Evolutionary conservation across 2,797 vertebrate genomes (phyloP).

Genomic region (Oreochromis mossambicus): DNA sequence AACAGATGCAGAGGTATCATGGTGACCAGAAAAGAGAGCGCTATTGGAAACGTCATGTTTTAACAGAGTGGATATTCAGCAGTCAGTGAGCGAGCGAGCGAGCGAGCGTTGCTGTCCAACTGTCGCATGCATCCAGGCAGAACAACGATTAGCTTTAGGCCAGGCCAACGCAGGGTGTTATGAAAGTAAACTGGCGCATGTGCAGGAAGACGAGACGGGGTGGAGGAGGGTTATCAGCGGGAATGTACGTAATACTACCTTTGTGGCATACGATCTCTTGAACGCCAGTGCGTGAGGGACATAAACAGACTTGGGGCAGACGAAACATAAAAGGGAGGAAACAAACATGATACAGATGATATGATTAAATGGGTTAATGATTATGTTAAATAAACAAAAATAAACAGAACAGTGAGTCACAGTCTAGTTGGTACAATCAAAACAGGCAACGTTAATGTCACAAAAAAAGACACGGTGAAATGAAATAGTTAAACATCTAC

Average conservation of each 20-base stretch:
- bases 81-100: constrained; percentile 42
- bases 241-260: constrained; percentile 88
- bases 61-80: constrained; percentile 46
- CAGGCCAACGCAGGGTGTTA: constrained; percentile 68
- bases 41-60: constrained; percentile 8
- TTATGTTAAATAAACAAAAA: constrained; percentile 67
- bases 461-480: background rate
- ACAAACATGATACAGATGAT: constrained; percentile 83
- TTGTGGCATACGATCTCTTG: constrained; percentile 94
- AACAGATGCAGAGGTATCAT: constrained; percentile 28
- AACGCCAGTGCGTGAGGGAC: constrained; percentile 97
- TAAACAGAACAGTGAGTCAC: constrained; percentile 18
- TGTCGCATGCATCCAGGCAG: constrained; percentile 68
- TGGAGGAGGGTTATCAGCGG: constrained; percentile 49
- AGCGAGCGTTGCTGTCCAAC: constrained; percentile 12
- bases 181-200: constrained; percentile 73
- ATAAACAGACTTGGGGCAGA: constrained; percentile 90
- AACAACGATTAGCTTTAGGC: constrained; percentile 81
- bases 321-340: constrained; percentile 69
- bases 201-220: constrained; percentile 35
- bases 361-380: constrained; percentile 79
- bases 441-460: constrained; percentile 61
- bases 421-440: constrained; percentile 15
- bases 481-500: background rate
- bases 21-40: constrained; percentile 38